Base-by-base conservation (phyloP, 1,140 invertebrate species). In the Metopolophium dirhodum region DNA sequence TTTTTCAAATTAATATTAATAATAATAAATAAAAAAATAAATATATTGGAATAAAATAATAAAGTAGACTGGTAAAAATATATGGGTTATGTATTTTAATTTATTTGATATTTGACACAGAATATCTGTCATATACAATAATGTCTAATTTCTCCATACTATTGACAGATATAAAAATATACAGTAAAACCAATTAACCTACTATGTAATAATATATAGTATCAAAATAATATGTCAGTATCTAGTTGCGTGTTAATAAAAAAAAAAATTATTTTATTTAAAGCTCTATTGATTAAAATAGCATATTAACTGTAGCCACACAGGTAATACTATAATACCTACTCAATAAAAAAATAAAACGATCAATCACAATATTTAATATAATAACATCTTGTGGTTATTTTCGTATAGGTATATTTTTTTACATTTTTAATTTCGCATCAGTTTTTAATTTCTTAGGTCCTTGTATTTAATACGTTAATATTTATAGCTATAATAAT, bases 121-220 rank as follows among this genome's bases (percentile, higher is more conserved):
- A 85, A 85, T 85, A 41, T 85, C 2, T 26, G 26, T 41, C 83
- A 9, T n/a, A 37, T 49, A 18, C 11, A 14, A n/a, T 47, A 47
- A 86, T 47, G 49, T 49, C 85, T 30, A 47, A 47, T 87, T 87
- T 47, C 9, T 68, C 11, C 11, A 68, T n/a, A n/a, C 3, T n/a
- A 68, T 68, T 18, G 11, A 68, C 14, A n/a, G n/a, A n/a, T 68
- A 30, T 77, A n/a, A n/a, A 77, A 77, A 77, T 18, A 20, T n/a
- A 77, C 6, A 77, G 61, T n/a, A 77, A 68, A 77, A 77, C n/a
- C 61, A n/a, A 77, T 77, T 77, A n/a, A 77, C 30, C 11, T 77
- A n/a, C 30, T 87, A 87, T 87, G 30, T 87, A 87, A 87, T 87
- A 87, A 87, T 49, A 87, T 49, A 87, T 87, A n/a, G 85, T 49